Percentiles rank a stretch among this genome's conserved stretches.
phyloP scores from a whole-genome alignment of 2,113 vertebrate species.

The Protobothrops flavoviridis region DNA sequence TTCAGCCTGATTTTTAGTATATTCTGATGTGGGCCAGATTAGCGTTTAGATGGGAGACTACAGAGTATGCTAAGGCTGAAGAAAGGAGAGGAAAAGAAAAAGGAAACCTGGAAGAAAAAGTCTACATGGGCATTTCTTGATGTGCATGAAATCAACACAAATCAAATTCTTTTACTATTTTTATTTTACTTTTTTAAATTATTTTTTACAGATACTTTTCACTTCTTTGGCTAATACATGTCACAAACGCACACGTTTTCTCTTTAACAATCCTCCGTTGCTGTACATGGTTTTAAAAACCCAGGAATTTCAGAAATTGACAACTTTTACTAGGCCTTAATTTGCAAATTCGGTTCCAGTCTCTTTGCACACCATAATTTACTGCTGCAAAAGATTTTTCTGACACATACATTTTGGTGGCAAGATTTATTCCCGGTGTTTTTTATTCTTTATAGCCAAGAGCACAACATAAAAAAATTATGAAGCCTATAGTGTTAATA shows the following conservation, averaged over 20 bases:
- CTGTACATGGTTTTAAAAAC: background rate
- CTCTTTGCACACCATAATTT: conserved; percentile 66
- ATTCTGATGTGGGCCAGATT: background rate
- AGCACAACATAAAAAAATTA: conserved; percentile 49
- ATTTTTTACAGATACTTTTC: background rate
- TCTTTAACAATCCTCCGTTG: conserved; percentile 39
- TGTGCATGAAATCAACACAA: background rate
- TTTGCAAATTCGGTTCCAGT: conserved; percentile 67
- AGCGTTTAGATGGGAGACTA: background rate
- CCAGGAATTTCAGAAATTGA: conserved; percentile 40
- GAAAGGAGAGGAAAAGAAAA: background rate
- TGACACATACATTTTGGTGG: conserved; percentile 64
- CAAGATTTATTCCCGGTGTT: conserved; percentile 59
- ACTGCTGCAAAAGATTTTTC: conserved; percentile 69
- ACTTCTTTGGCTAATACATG: conserved; percentile 19
- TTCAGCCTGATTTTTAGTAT: conserved; percentile 27
- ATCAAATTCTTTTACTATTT: background rate
- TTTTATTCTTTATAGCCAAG: conserved; percentile 55
- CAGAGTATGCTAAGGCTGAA: background rate
- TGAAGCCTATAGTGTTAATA: conserved; percentile 12
- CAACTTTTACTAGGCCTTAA: conserved; percentile 55
- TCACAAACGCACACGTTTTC: conserved; percentile 43
- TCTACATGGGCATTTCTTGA: background rate
- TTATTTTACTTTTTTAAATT: background rate
- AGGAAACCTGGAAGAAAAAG: background rate